Evolutionary conservation across 2,113 vertebrate species (phyloP).

Genomic region (Ranitomeya variabilis): DNA sequence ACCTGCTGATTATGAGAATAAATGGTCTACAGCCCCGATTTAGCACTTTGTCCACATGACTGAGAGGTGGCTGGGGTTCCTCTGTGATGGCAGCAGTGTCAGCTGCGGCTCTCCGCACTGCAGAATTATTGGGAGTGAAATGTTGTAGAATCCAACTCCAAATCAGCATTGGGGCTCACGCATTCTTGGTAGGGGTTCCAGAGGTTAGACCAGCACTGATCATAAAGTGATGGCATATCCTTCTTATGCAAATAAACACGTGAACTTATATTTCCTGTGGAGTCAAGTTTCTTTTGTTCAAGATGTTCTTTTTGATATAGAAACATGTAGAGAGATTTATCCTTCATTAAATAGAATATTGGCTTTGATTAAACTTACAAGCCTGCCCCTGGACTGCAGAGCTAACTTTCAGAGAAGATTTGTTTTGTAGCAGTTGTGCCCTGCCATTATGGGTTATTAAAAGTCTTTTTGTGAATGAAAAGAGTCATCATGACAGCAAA

Average conservation of each 20-base stretch:
- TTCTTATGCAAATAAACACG: too few species aligned
- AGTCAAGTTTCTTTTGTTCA: background rate
- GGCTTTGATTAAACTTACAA: background rate
- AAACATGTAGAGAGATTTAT: background rate
- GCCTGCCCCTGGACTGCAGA: slow-evolving; percentile 19
- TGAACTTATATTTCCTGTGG: background rate
- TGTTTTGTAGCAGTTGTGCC: slow-evolving; percentile 17
- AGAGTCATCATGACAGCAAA: slow-evolving; percentile 50
- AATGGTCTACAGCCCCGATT: too few species aligned
- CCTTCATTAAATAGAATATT: background rate
- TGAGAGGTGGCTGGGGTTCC: too few species aligned
- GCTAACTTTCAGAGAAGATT: slow-evolving; percentile 6
- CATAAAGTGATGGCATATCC: too few species aligned
- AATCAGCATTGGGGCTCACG: too few species aligned
- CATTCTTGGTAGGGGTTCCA: too few species aligned
- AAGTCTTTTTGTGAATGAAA: slow-evolving; percentile 57
- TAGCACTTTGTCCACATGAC: too few species aligned
- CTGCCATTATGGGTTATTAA: slow-evolving; percentile 53
- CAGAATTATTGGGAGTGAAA: too few species aligned
- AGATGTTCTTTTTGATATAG: background rate
- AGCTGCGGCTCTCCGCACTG: too few species aligned
- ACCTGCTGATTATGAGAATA: too few species aligned
- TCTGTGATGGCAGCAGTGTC: too few species aligned
- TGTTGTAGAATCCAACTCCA: too few species aligned
- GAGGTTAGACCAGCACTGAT: background rate